phyloP scores from a whole-genome alignment of 2,797 vertebrate species.

The Calcarius lapponicus region DNA sequence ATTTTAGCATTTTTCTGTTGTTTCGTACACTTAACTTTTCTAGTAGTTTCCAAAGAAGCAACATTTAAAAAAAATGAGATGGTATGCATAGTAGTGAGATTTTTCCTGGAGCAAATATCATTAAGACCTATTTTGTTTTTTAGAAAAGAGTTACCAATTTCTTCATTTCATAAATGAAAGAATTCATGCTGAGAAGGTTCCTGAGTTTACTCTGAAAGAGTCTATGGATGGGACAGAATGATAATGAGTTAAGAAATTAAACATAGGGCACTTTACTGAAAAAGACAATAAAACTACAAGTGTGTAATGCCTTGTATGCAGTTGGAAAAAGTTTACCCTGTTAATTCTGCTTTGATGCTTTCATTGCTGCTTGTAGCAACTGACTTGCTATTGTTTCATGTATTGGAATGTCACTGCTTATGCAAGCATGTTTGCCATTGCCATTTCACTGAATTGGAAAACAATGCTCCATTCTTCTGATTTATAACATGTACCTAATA shows the following conservation, averaged over 20 bases:
- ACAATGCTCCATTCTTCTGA: neutral
- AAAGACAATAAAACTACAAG: neutral
- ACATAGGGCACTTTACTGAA: neutral
- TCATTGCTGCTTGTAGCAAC: neutral
- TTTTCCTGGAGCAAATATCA: neutral
- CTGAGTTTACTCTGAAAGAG: neutral
- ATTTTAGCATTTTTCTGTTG: neutral
- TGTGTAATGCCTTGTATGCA: slow-evolving; percentile 60
- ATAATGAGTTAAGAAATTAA: neutral
- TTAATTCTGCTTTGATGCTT: slow-evolving; percentile 26
- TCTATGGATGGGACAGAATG: neutral
- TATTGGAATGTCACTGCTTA: slow-evolving; percentile 25
- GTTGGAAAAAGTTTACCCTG: neutral
- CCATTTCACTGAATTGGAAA: neutral
- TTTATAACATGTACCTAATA: neutral
- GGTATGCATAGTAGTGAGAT: neutral
- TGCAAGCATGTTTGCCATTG: slow-evolving; percentile 40
- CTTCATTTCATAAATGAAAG: neutral
- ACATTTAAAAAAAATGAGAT: neutral
- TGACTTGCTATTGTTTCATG: neutral
- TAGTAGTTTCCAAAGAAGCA: neutral
- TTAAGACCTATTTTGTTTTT: neutral
- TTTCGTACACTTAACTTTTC: neutral
- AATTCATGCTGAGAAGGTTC: neutral
- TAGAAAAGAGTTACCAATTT: neutral